phyloP scores from a whole-genome alignment of 2,113 vertebrate species.

The Gnathonemus longibarbis region DNA sequence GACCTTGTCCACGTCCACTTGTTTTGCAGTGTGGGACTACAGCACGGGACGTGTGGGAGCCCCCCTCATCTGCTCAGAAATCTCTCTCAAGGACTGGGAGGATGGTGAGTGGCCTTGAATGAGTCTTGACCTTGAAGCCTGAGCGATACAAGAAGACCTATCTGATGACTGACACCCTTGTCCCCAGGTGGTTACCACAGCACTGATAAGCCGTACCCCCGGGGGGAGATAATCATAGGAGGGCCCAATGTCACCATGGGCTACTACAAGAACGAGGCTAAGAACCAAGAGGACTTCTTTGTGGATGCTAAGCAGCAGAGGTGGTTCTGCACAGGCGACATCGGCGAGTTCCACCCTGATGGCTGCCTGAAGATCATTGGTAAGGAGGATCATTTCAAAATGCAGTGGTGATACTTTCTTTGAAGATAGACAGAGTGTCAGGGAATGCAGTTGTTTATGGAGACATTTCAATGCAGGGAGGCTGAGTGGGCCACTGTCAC shows the following conservation, averaged over 20 bases:
- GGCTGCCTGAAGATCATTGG: conserved; percentile 97
- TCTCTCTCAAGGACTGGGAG: conserved; percentile 86
- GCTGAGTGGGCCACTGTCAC: background rate
- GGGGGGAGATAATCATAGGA: conserved; percentile 90
- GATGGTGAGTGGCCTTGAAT: conserved; percentile 69
- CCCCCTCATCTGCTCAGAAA: conserved; percentile 89
- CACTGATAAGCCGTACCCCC: conserved; percentile 82
- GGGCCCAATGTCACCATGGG: conserved; percentile 89
- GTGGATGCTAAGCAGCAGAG: conserved; percentile 79
- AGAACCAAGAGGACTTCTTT: conserved; percentile 73
- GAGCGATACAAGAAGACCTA: background rate
- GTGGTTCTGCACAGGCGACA: conserved; percentile 95
- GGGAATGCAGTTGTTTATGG: background rate
- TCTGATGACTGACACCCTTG: background rate
- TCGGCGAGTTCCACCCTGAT: conserved; percentile 85
- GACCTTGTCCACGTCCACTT: conserved; percentile 9
- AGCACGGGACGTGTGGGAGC: conserved; percentile 86
- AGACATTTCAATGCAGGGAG: background rate
- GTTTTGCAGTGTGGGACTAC: conserved; percentile 71
- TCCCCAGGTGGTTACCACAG: conserved; percentile 82
- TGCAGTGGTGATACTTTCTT: background rate
- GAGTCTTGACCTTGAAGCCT: background rate
- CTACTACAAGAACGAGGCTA: conserved; percentile 83
- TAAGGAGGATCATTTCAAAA: conserved; percentile 46
- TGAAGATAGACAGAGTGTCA: background rate